These are phyloP conservation scores for Drosophila elegans DNA, from an alignment of 1,140 invertebrate genomes.

Conservation along the genomic window DNA sequence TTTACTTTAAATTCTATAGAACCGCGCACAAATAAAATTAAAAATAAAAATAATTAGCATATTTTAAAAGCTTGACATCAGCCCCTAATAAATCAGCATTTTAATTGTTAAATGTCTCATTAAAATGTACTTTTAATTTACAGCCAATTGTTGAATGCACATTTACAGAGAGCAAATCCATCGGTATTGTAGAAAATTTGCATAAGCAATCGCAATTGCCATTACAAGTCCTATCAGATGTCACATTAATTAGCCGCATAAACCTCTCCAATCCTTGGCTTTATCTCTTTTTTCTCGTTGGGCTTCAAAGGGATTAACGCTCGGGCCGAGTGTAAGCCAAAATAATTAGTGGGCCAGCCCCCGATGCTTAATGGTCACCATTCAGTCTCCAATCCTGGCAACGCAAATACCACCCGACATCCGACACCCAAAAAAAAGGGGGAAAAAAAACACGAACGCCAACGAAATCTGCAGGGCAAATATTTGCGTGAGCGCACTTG, in stretches of 20 bases:
- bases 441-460: neutral
- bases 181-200: slow-evolving; percentile 21
- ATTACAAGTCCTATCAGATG: slow-evolving; percentile 50
- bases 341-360: slow-evolving; percentile 65
- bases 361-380: slow-evolving; percentile 41
- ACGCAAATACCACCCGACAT: slow-evolving; percentile 14
- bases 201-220: slow-evolving; percentile 37
- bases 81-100: slow-evolving; percentile 23
- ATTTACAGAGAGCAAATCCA: slow-evolving; percentile 29
- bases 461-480: slow-evolving; percentile 42
- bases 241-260: slow-evolving; percentile 63
- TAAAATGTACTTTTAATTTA: slow-evolving; percentile 34
- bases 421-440: slow-evolving; percentile 14
- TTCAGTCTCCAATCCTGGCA: slow-evolving; percentile 30
- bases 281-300: slow-evolving; percentile 31
- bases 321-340: slow-evolving; percentile 55
- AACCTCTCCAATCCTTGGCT: slow-evolving; percentile 45
- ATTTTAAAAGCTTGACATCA: slow-evolving; percentile 7
- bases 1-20: too few relatives aligned
- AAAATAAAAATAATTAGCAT: slow-evolving; percentile 2
- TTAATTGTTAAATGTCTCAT: slow-evolving; percentile 22
- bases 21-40: too few relatives aligned
- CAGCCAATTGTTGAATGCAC: slow-evolving; percentile 42
- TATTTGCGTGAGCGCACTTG: slow-evolving; percentile 56
- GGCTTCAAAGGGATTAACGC: slow-evolving; percentile 59